These are phyloP conservation scores for Cryptosula pallasiana DNA, from an alignment of 2,888 invertebrate species.

Conservation along the genomic window DNA sequence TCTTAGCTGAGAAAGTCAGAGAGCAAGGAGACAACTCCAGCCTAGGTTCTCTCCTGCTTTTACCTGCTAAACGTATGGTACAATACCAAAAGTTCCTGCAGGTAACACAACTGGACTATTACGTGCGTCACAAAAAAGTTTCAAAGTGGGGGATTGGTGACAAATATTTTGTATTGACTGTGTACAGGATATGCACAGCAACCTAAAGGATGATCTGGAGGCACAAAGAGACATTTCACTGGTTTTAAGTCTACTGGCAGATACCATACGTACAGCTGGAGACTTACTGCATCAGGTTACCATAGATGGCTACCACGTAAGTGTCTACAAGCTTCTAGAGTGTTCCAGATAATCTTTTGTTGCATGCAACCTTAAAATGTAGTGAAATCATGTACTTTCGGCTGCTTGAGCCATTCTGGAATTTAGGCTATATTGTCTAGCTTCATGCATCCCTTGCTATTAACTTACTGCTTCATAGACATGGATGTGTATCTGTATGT, in stretches of 20 bases:
- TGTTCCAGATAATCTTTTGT: no score
- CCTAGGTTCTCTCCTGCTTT: neutral
- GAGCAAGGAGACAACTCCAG: neutral
- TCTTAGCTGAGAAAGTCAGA: neutral
- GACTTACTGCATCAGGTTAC: slow-evolving; percentile 18
- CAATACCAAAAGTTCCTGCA: neutral
- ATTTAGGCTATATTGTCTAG: no score
- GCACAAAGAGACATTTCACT: slow-evolving; percentile 17
- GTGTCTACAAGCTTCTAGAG: no score
- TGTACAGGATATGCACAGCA: neutral
- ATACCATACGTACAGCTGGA: neutral
- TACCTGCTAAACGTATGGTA: slow-evolving; percentile 6
- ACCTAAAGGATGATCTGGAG: slow-evolving; percentile 19
- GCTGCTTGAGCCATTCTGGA: no score
- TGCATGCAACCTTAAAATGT: no score
- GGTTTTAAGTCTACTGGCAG: slow-evolving; percentile 7
- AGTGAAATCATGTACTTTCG: no score
- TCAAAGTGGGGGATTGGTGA: no score
- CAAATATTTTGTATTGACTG: neutral
- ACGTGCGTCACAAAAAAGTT: no score
- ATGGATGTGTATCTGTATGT: no score
- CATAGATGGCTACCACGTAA: slow-evolving; percentile 23
- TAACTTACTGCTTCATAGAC: no score
- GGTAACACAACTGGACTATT: no score
- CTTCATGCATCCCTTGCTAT: no score